These are phyloP conservation scores for Heliocidaris tuberculata DNA, from an alignment of 35 echinoderm and acorn worm species.

Conservation along the genomic window DNA sequence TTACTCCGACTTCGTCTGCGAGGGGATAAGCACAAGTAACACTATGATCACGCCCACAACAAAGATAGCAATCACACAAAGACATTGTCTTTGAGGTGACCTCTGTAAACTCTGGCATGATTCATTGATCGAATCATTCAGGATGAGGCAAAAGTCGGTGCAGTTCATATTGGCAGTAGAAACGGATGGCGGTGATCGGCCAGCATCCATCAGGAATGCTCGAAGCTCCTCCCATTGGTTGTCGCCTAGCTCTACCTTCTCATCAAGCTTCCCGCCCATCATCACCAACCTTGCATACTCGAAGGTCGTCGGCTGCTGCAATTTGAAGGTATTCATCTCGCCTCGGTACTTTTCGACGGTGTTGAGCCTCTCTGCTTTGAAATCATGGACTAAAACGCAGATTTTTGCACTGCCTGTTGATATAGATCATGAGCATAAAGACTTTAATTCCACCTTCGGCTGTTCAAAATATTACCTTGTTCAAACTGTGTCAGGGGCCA, in stretches of 20 bases:
- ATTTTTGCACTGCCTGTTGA: neutral
- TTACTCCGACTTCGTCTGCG: too few relatives aligned
- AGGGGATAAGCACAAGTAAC: too few relatives aligned
- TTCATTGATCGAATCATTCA: neutral
- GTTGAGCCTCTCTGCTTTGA: neutral
- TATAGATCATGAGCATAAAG: neutral
- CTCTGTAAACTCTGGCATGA: neutral
- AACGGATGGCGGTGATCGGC: neutral
- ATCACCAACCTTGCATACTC: neutral
- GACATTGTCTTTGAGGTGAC: neutral
- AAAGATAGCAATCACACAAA: neutral
- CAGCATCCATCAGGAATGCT: neutral
- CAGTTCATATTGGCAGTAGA: neutral
- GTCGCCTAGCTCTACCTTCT: neutral
- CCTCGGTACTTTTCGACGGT: neutral
- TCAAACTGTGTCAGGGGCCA: too few relatives aligned
- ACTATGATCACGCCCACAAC: neutral
- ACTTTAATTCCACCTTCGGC: too few relatives aligned
- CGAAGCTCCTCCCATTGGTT: neutral
- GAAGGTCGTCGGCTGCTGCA: neutral
- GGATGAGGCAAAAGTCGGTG: too few relatives aligned
- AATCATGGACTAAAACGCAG: neutral
- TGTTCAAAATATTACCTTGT: too few relatives aligned
- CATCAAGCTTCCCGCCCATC: neutral
- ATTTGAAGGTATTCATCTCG: neutral